Evolutionary conservation across 2,113 vertebrate genomes (phyloP).

Genomic region (Gallinago undulata): DNA sequence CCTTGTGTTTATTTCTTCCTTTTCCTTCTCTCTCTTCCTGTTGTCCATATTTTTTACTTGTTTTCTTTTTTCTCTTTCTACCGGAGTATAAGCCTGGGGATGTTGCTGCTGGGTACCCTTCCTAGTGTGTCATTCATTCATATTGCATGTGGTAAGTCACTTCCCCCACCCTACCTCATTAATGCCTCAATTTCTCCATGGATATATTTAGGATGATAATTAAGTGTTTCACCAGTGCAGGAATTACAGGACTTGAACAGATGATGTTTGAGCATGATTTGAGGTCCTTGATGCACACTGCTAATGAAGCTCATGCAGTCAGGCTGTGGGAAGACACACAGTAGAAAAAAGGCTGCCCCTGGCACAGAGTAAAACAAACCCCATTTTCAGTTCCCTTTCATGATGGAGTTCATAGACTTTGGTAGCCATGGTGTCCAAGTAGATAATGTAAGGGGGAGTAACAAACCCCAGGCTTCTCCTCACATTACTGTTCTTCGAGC

Average conservation of each 20-base stretch:
- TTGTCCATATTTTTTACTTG: background rate
- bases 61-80: background rate
- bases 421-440: background rate
- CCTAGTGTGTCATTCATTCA: background rate
- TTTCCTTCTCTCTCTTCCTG: background rate
- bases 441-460: background rate
- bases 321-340: constrained; percentile 7
- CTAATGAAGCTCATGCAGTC: constrained; percentile 48
- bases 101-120: background rate
- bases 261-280: constrained; percentile 17
- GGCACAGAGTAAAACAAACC: constrained; percentile 37
- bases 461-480: background rate
- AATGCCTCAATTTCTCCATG: background rate
- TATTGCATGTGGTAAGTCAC: background rate
- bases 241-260: constrained; percentile 27
- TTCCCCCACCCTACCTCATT: constrained; percentile 19
- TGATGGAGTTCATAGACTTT: constrained; percentile 23
- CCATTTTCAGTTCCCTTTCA: constrained; percentile 25
- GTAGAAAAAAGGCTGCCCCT: constrained; percentile 24
- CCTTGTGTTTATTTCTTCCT: background rate
- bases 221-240: constrained; percentile 36
- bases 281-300: constrained; percentile 40
- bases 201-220: constrained; percentile 35
- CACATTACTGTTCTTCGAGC: background rate
- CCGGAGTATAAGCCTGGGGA: background rate